These are phyloP conservation scores for Rhinella marina DNA, from an alignment of 2,797 vertebrate species.

Conservation along the genomic window DNA sequence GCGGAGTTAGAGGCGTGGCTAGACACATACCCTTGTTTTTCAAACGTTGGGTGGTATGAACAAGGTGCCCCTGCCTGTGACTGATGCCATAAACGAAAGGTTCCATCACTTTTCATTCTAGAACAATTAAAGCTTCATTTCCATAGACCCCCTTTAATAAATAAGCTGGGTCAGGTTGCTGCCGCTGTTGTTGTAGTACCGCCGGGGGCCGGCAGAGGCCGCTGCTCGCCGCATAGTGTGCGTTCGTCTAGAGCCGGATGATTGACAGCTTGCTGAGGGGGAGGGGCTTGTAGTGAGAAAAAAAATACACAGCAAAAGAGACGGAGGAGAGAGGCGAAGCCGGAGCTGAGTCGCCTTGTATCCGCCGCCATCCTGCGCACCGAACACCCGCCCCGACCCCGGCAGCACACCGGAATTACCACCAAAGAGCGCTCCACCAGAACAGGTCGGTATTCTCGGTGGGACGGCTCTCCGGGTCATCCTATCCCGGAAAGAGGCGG, in stretches of 20 bases:
- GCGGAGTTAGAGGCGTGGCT: too few species aligned
- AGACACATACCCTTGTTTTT: too few species aligned
- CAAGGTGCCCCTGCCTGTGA: too few species aligned
- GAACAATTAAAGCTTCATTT: too few species aligned
- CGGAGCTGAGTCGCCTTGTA: constrained; percentile 66
- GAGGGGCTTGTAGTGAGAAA: constrained; percentile 28
- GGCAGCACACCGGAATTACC: constrained; percentile 66
- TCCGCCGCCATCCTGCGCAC: constrained; percentile 76
- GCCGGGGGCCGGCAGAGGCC: constrained; percentile 68
- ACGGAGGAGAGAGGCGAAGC: constrained; percentile 63
- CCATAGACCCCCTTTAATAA: too few species aligned
- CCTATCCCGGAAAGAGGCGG: not conserved
- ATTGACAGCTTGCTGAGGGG: constrained; percentile 65
- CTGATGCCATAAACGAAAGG: too few species aligned
- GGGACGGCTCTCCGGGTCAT: not conserved
- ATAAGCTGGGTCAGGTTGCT: too few species aligned
- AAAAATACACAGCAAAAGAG: constrained; percentile 35
- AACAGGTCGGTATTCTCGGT: constrained; percentile 71
- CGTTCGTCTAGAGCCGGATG: constrained; percentile 67
- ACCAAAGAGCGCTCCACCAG: constrained; percentile 68
- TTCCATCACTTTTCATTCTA: too few species aligned
- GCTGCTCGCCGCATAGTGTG: constrained; percentile 68
- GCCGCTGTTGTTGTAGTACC: constrained; percentile 49
- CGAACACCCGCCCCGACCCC: constrained; percentile 63
- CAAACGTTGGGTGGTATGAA: too few species aligned